Base-by-base conservation (phyloP, 2,797 vertebrate species). In the Capromys pilorides region DNA sequence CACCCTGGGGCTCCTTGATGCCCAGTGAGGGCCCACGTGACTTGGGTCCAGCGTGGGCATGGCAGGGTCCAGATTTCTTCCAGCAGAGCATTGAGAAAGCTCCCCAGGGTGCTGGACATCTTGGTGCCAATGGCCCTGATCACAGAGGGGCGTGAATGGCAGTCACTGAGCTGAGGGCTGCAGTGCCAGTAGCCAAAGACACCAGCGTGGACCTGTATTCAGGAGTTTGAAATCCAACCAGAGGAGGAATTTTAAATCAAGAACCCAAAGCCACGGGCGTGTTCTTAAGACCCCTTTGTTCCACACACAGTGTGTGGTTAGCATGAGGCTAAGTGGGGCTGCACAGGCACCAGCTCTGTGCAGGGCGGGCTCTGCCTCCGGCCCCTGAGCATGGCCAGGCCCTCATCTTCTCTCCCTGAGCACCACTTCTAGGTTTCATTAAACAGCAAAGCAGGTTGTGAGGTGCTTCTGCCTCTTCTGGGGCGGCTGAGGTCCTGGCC, bases 121-220 rank as follows among this genome's bases (percentile, higher is more conserved):
- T 12, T 1, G 0, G 26, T 39, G 1, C 18, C 2, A 10, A 12
- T 67, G 33, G 64, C 21, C 21, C 10, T 3, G 14, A 10, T 33
- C 28, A 26, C 21, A 10, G 57, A 33, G 36, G 54, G 9, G 0
- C 6, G 0, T 3, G 2, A 3, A 31, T 0, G 0, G 33, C 0
- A 3, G 9, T 73, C 4, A 0, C 59, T 8, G 0, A 39, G 39
- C 83, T 26, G 1, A 2, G 1, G 67, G 45, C 80, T n/a, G 2
- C 3, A 4, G 81, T 31, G 39, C 5, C 2, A 62, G 83, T 66
- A 3, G 41, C 21, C 2, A 8, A 0, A 16, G 1, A 12, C 57
- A 49, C 45, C 33, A 4, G 33, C 11, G 18, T 1, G 1, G 22
- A 16, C n/a, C n/a, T 71, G 54, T 57, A 28, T 39, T 75, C 10